A percentile compares a stretch with the other conserved stretches of the same genome.
phyloP scores from a whole-genome alignment of 2,113 vertebrate species.

The Apteryx mantelli region DNA sequence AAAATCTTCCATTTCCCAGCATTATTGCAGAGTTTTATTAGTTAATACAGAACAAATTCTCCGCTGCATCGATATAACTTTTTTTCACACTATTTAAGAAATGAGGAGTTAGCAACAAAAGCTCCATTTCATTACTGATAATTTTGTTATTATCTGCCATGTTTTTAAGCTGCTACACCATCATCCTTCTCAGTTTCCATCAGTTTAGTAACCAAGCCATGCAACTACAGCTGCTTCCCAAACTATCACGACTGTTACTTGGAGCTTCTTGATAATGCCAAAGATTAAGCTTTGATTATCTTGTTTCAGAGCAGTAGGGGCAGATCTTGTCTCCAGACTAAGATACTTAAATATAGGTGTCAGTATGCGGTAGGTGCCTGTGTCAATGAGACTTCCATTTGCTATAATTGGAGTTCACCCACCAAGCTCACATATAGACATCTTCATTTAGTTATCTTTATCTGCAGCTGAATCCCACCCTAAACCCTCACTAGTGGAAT shows the following conservation, averaged over 20 bases:
- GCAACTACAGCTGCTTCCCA: not conserved
- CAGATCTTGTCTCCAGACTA: not conserved
- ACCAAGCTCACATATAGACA: not conserved
- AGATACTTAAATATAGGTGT: not conserved
- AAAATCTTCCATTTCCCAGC: conserved; percentile 25
- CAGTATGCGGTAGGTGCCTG: not conserved
- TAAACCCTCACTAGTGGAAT: not conserved
- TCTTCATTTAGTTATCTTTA: not conserved
- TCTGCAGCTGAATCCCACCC: not conserved
- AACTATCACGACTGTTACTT: not conserved
- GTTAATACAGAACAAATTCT: not conserved
- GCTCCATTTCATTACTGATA: not conserved
- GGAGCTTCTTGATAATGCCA: not conserved
- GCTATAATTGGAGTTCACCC: not conserved
- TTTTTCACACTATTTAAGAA: not conserved
- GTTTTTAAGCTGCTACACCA: not conserved
- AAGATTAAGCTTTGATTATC: not conserved
- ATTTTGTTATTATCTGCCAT: not conserved
- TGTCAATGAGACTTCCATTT: not conserved
- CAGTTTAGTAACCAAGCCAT: not conserved
- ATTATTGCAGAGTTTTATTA: conserved; percentile 30
- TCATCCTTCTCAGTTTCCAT: not conserved
- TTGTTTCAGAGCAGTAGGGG: not conserved
- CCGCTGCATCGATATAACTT: not conserved
- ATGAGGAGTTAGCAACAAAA: not conserved